Evolutionary conservation across 1,140 invertebrate genomes (phyloP).

Genomic region (Drosophila carrolli): DNA sequence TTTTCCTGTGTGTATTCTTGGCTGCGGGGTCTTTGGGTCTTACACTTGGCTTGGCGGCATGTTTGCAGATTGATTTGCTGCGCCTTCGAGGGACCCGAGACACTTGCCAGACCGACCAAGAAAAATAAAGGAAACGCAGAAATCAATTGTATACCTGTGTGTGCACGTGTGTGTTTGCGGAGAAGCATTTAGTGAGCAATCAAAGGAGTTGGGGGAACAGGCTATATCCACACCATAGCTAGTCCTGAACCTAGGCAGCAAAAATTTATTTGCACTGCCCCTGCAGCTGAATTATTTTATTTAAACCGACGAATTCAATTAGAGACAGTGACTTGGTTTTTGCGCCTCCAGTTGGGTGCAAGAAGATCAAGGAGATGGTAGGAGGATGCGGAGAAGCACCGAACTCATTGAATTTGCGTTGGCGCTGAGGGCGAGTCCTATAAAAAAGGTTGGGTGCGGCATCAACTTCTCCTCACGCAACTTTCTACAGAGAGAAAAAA

Average conservation of each 20-base stretch:
- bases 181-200: slow-evolving; percentile 71
- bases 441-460: slow-evolving; percentile 61
- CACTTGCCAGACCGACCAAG: slow-evolving; percentile 65
- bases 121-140: slow-evolving; percentile 52
- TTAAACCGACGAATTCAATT: slow-evolving; percentile 85
- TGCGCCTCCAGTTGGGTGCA: slow-evolving; percentile 60
- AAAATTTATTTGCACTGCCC: slow-evolving; percentile 78
- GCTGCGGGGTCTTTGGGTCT: slow-evolving; percentile 30
- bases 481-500: slow-evolving; percentile 25
- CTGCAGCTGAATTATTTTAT: slow-evolving; percentile 85
- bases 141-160: slow-evolving; percentile 65
- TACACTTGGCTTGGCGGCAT: slow-evolving; percentile 74
- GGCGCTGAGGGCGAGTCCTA: slow-evolving; percentile 76
- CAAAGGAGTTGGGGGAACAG: slow-evolving; percentile 51
- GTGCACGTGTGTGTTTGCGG: slow-evolving; percentile 19
- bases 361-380: not conserved
- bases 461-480: slow-evolving; percentile 53
- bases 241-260: slow-evolving; percentile 48
- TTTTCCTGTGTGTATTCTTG: slow-evolving; percentile 17
- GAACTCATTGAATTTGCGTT: slow-evolving; percentile 70
- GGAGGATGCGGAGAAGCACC: not conserved
- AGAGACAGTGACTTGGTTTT: slow-evolving; percentile 84
- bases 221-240: slow-evolving; percentile 13
- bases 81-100: slow-evolving; percentile 69
- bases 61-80: slow-evolving; percentile 83